Conservation (phyloP, 2,113 vertebrate genomes). For the Pterophyllum scalare region DNA sequence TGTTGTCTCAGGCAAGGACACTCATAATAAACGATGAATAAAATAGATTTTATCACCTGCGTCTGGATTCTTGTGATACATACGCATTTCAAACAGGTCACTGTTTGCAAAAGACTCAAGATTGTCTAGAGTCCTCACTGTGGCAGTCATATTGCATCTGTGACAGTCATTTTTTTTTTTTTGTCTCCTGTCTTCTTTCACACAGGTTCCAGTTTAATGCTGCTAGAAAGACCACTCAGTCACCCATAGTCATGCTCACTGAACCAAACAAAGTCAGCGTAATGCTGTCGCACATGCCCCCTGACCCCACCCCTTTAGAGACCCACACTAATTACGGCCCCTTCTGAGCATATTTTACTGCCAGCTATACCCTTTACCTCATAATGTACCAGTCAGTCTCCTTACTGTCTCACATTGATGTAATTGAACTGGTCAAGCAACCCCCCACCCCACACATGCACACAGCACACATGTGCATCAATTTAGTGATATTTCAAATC, state of each 20-base stretch:
- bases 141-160: constrained; percentile 2
- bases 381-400: constrained; percentile 35
- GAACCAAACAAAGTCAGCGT: not conserved
- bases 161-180: constrained; percentile 45
- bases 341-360: constrained; percentile 31
- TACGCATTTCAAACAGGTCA: constrained; percentile 5
- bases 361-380: constrained; percentile 52
- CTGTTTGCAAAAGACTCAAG: constrained; percentile 5
- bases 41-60: constrained; percentile 39
- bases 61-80: constrained; percentile 23
- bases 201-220: not conserved
- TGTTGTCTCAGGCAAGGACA: constrained; percentile 46
- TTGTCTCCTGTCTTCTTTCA: constrained; percentile 12
- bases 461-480: no score
- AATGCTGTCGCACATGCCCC: constrained; percentile 10
- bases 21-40: constrained; percentile 31
- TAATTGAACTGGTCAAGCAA: constrained; percentile 50
- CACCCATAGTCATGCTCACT: not conserved
- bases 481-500: no score
- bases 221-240: not conserved
- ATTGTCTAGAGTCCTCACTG: constrained; percentile 1
- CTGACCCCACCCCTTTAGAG: constrained; percentile 9
- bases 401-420: constrained; percentile 61
- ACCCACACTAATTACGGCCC: constrained; percentile 23
- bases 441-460: not conserved